Percentiles rank a stretch among this genome's conserved stretches.
phyloP scores from a whole-genome alignment of 2,888 invertebrate species.

The Thelaira solivaga region DNA sequence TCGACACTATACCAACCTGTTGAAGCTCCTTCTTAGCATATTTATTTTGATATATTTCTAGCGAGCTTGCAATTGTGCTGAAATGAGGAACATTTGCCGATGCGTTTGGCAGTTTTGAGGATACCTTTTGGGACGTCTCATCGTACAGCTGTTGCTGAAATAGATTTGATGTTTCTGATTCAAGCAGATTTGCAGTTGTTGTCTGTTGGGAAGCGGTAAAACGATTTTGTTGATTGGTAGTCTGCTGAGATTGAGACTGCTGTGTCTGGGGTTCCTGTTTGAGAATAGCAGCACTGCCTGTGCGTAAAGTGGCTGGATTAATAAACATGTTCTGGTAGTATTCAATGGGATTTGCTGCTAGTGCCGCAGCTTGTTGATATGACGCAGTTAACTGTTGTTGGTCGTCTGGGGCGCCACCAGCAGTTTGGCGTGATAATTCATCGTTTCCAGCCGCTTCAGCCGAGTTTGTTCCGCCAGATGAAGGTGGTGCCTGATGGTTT shows the following conservation, averaged over 20 bases:
- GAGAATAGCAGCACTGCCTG: conserved; percentile 67
- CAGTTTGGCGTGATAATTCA: conserved; percentile 52
- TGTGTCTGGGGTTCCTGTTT: conserved; percentile 66
- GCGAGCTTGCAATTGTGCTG: conserved; percentile 73
- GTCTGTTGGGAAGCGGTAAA: conserved; percentile 64
- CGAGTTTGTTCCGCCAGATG: conserved; percentile 62
- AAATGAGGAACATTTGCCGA: conserved; percentile 72
- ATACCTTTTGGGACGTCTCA: conserved; percentile 65
- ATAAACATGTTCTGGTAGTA: conserved; percentile 77
- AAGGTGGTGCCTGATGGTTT: conserved; percentile 71
- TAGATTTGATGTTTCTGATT: conserved; percentile 72
- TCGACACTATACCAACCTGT: conserved; percentile 70
- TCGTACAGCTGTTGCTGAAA: conserved; percentile 75
- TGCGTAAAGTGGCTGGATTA: conserved; percentile 71
- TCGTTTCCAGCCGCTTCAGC: conserved; percentile 45
- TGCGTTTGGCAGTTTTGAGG: conserved; percentile 68
- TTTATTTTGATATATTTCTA: conserved; percentile 77
- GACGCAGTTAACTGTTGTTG: conserved; percentile 66
- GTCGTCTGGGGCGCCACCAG: conserved; percentile 49
- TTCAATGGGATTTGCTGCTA: conserved; percentile 72
- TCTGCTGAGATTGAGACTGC: conserved; percentile 65
- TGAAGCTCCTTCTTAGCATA: conserved; percentile 75
- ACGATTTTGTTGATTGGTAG: conserved; percentile 66
- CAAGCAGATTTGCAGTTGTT: conserved; percentile 64
- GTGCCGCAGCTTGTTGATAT: conserved; percentile 69